Evolutionary conservation across 2,113 vertebrate genomes (phyloP).

Genomic region (Strix uralensis): DNA sequence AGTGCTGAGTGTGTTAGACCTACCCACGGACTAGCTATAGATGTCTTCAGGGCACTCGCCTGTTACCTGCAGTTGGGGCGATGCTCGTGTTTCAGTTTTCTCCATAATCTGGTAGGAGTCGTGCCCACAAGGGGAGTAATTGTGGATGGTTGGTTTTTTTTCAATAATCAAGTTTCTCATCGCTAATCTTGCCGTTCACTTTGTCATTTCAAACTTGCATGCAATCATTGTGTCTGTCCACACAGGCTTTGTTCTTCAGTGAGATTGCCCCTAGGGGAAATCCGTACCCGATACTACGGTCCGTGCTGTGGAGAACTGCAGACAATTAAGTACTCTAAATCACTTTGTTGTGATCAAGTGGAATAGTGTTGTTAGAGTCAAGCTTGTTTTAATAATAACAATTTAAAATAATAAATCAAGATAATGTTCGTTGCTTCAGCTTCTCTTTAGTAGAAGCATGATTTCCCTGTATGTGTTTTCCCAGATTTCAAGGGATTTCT

Average conservation of each 20-base stretch:
- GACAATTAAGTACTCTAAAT: neutral
- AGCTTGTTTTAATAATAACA: neutral
- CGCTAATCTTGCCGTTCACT: neutral
- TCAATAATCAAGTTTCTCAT: neutral
- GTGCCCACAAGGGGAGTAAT: neutral
- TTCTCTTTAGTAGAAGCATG: neutral
- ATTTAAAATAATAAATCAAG: neutral
- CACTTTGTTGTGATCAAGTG: neutral
- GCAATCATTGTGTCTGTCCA: neutral
- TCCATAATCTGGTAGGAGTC: neutral
- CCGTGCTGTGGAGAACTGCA: neutral
- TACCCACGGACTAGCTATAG: neutral
- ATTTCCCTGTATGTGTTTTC: neutral
- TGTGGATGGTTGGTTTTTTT: neutral
- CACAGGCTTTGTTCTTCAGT: neutral
- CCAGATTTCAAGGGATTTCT: neutral
- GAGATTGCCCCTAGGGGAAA: neutral
- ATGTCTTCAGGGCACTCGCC: neutral
- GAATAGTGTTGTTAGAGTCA: neutral
- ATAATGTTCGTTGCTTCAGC: neutral
- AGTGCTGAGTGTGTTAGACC: neutral
- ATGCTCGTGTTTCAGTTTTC: neutral
- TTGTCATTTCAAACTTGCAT: neutral
- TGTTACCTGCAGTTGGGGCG: neutral
- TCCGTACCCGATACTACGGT: rapidly evolving